phyloP scores from a whole-genome alignment of 2,888 invertebrate species.

The Bombyx huttoni region DNA sequence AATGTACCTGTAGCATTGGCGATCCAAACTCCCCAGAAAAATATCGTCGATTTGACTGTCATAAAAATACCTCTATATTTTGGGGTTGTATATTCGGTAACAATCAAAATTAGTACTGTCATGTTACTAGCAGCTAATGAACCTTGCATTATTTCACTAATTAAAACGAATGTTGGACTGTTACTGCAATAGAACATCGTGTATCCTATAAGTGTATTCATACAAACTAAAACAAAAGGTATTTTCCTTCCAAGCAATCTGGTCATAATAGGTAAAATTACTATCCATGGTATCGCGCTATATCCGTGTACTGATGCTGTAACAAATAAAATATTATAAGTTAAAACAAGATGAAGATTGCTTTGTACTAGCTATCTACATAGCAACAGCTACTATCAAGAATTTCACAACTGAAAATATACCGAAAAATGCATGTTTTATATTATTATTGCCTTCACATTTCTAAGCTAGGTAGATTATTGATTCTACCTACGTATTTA shows the following conservation, averaged over 20 bases:
- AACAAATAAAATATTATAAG: neutral
- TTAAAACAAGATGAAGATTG: neutral
- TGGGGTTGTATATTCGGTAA: slow-evolving; percentile 24
- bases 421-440: no score
- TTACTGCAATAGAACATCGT: slow-evolving; percentile 16
- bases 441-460: no score
- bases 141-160: slow-evolving; percentile 14
- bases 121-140: slow-evolving; percentile 3
- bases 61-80: slow-evolving; percentile 32
- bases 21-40: slow-evolving; percentile 37
- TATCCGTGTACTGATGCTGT: slow-evolving; percentile 8
- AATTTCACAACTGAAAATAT: neutral
- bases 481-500: no score
- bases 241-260: slow-evolving; percentile 11
- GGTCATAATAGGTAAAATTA: slow-evolving; percentile 10
- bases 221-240: slow-evolving; percentile 10
- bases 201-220: slow-evolving; percentile 10
- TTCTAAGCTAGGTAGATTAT: no score
- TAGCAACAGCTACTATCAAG: neutral
- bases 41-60: slow-evolving; percentile 31
- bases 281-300: slow-evolving; percentile 11
- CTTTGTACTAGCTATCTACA: no score
- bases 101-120: slow-evolving; percentile 4
- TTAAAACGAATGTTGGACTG: slow-evolving; percentile 14
- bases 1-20: slow-evolving; percentile 35